phyloP scores from a whole-genome alignment of 2,888 invertebrate species.

The Lysandra bellargus region DNA sequence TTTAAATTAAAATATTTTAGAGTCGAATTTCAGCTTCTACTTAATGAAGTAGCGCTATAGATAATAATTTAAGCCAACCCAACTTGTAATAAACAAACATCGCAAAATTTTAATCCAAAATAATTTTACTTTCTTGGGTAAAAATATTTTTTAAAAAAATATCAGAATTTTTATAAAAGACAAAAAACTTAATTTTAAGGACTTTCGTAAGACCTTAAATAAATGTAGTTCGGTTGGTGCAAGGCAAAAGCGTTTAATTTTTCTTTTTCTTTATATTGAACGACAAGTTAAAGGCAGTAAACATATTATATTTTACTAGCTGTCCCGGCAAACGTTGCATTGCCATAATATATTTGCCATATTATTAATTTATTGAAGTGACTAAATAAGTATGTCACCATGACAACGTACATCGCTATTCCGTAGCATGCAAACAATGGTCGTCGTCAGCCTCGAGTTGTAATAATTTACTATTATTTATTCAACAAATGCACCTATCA shows the following conservation, averaged over 20 bases:
- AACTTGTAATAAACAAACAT: not conserved
- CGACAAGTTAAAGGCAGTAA: too few relatives aligned
- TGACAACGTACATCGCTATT: too few relatives aligned
- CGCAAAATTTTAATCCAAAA: not conserved
- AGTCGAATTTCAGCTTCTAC: not conserved
- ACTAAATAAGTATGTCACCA: too few relatives aligned
- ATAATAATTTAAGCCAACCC: not conserved
- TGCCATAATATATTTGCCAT: too few relatives aligned
- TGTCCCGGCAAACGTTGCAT: too few relatives aligned
- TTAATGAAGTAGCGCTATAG: not conserved
- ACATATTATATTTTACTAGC: too few relatives aligned
- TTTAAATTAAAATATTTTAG: not conserved
- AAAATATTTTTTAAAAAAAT: conserved; percentile 5
- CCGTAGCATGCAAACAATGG: too few relatives aligned
- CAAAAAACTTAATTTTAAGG: conserved; percentile 33
- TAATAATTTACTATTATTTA: too few relatives aligned
- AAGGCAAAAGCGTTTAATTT: conserved; percentile 7
- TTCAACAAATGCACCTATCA: too few relatives aligned
- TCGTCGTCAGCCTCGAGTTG: too few relatives aligned
- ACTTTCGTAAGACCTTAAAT: conserved; percentile 33
- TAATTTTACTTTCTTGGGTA: not conserved
- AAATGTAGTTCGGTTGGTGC: conserved; percentile 32
- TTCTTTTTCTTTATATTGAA: too few relatives aligned
- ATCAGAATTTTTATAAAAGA: conserved; percentile 28
- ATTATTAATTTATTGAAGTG: too few relatives aligned